phyloP scores from a whole-genome alignment of 2,797 vertebrate species.

The Antrozous pallidus region DNA sequence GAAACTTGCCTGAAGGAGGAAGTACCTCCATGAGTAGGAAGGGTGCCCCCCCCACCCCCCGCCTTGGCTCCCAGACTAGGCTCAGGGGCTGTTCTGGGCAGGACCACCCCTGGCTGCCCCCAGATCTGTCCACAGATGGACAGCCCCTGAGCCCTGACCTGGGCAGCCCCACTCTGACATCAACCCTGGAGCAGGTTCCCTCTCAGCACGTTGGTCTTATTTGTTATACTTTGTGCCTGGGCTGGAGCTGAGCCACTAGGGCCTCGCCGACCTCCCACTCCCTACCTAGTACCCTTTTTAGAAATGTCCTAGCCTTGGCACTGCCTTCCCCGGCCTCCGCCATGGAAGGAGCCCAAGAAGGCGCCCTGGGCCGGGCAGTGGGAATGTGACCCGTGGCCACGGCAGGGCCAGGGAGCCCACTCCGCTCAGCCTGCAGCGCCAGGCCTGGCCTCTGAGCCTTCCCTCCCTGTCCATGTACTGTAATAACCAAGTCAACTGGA shows the following conservation, averaged over 20 bases:
- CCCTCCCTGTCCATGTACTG: conserved; percentile 75
- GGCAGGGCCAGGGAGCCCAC: conserved; percentile 72
- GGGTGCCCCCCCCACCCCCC: accelerated
- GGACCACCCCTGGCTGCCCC: neutral
- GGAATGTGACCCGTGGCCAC: conserved; percentile 62
- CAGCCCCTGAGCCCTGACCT: conserved; percentile 26
- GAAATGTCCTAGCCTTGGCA: conserved; percentile 73
- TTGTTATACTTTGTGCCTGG: conserved; percentile 62
- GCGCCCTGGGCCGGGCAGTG: conserved; percentile 61
- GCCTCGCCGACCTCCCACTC: conserved; percentile 62
- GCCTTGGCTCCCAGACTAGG: neutral
- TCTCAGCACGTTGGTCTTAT: neutral
- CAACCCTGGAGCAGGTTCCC: conserved; percentile 45
- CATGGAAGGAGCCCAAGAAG: conserved; percentile 75
- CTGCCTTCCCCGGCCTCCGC: conserved; percentile 66
- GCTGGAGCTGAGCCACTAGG: conserved; percentile 68
- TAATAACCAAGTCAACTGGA: conserved; percentile 82
- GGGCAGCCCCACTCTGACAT: neutral
- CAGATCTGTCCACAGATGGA: conserved; percentile 53
- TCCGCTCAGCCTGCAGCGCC: conserved; percentile 57
- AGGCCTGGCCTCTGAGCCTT: conserved; percentile 68
- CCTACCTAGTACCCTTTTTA: conserved; percentile 76
- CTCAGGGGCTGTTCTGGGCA: accelerated
- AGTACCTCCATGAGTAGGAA: neutral
- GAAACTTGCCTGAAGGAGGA: neutral